A percentile compares a stretch with the other conserved stretches of the same genome.
These are phyloP conservation scores for Andrena bicolor DNA, from an alignment of 2,888 invertebrate species.

Conservation along the genomic window DNA sequence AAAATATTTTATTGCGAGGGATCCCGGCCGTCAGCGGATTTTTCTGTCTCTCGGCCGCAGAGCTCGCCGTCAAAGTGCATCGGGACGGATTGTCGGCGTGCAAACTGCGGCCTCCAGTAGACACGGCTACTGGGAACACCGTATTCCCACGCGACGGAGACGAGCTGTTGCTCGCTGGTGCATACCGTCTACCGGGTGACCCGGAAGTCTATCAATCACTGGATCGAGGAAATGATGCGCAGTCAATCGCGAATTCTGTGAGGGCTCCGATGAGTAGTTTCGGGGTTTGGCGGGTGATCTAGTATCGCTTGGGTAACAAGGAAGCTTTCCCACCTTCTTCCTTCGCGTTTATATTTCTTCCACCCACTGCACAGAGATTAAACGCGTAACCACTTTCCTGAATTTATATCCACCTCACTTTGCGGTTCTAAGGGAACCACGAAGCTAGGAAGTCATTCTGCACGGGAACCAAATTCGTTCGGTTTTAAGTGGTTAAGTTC, in stretches of 20 bases:
- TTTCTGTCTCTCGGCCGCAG: conserved; percentile 35
- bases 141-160: conserved; percentile 63
- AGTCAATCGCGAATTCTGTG: background rate
- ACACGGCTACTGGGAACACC: conserved; percentile 50
- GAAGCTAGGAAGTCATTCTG: background rate
- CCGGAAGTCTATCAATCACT: conserved; percentile 5
- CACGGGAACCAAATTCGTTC: no score
- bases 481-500: no score
- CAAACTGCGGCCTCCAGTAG: conserved; percentile 13
- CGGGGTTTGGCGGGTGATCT: background rate
- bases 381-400: conserved; percentile 9
- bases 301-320: no score
- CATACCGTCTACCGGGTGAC: conserved; percentile 50
- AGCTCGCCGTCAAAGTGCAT: conserved; percentile 52
- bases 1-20: conserved; percentile 50
- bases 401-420: conserved; percentile 7
- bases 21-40: conserved; percentile 49
- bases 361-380: conserved; percentile 15
- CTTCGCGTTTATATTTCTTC: no score
- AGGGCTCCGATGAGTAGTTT: background rate
- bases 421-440: background rate
- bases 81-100: conserved; percentile 45
- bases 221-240: background rate
- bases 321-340: no score
- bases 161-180: conserved; percentile 37